These are phyloP conservation scores for Tetranychus truncatus DNA, from an alignment of 2,888 invertebrate species.

Conservation along the genomic window DNA sequence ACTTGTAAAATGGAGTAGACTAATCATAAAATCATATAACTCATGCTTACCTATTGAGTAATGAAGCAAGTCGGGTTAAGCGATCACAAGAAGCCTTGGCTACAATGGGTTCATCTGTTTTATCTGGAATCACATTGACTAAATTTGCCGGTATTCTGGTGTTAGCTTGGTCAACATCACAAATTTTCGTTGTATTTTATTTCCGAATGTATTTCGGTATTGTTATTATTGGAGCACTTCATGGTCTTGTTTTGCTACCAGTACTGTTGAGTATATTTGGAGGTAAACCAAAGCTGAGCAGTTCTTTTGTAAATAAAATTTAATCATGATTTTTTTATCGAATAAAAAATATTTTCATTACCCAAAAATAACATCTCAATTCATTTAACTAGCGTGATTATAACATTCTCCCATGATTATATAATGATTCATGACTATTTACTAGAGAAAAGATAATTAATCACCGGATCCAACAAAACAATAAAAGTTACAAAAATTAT, in stretches of 20 bases:
- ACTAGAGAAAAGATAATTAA: no score
- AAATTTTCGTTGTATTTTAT: constrained; percentile 83
- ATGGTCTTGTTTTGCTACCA: constrained; percentile 90
- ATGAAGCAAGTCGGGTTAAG: constrained; percentile 47
- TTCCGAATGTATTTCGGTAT: constrained; percentile 96
- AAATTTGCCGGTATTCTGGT: constrained; percentile 84
- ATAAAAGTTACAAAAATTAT: no score
- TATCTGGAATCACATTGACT: constrained; percentile 91
- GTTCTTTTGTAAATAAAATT: no score
- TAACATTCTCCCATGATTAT: no score
- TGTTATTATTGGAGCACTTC: constrained; percentile 84
- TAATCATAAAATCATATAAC: no score
- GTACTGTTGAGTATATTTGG: constrained; percentile 86
- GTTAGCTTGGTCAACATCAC: constrained; percentile 50
- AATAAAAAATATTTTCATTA: no score
- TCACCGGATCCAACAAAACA: no score
- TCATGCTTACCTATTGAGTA: constrained; percentile 66
- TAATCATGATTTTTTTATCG: no score
- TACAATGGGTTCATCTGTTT: constrained; percentile 79
- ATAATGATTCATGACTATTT: no score
- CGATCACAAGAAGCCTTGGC: constrained; percentile 65
- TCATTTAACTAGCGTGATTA: no score
- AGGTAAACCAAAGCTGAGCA: neutral
- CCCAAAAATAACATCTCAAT: no score
- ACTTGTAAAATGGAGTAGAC: no score